Conservation (phyloP, 2,113 vertebrate species). For the Macrotus californicus region DNA sequence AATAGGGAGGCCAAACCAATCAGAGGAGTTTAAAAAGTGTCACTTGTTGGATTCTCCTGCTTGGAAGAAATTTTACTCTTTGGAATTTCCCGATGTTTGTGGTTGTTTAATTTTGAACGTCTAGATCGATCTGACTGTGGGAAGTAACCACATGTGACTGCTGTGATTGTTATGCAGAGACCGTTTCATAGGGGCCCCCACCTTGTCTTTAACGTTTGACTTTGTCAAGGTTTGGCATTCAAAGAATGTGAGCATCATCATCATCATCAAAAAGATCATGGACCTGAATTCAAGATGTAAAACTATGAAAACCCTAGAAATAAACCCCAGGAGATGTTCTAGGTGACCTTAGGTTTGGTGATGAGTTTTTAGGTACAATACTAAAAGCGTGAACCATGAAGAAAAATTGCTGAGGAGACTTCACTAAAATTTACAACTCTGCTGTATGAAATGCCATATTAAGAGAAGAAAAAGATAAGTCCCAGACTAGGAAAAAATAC, state of each 20-base stretch:
- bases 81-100: slow-evolving; percentile 69
- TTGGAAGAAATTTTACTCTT: slow-evolving; percentile 59
- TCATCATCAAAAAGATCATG: background rate
- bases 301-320: background rate
- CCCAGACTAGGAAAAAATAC: background rate
- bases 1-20: slow-evolving; percentile 73
- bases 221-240: background rate
- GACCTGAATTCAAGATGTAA: background rate
- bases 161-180: background rate
- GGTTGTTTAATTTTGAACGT: slow-evolving; percentile 61
- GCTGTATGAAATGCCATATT: background rate
- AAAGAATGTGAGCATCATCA: background rate
- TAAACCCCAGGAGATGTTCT: background rate
- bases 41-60: slow-evolving; percentile 63
- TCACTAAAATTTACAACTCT: background rate
- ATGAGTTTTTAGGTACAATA: background rate
- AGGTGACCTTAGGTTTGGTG: background rate
- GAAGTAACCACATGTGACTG: background rate
- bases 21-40: slow-evolving; percentile 58
- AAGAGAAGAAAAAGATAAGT: background rate
- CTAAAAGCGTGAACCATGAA: background rate
- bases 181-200: background rate
- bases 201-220: background rate
- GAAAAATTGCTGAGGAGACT: background rate
- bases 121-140: background rate